These are phyloP conservation scores for Rhinatrema bivittatum DNA, from an alignment of 2,797 vertebrate species.

Conservation along the genomic window DNA sequence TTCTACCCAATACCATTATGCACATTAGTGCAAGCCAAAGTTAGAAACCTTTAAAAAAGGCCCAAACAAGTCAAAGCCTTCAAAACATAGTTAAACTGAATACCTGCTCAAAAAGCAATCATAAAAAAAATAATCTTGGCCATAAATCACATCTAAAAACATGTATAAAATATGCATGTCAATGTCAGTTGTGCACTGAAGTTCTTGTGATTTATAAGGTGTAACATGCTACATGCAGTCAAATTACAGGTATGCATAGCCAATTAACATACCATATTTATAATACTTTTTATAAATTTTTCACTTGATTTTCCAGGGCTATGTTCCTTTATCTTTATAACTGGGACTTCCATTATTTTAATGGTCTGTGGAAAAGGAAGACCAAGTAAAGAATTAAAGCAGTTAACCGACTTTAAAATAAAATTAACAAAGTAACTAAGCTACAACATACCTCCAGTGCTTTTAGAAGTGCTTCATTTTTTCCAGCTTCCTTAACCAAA, in stretches of 20 bases:
- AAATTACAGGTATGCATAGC: conserved; percentile 31
- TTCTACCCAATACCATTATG: too few species aligned
- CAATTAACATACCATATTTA: conserved; percentile 85
- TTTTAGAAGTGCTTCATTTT: conserved; percentile 65
- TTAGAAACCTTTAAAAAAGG: too few species aligned
- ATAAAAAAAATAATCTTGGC: too few species aligned
- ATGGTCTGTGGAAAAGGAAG: conserved; percentile 78
- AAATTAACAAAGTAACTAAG: not conserved
- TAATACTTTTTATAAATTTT: conserved; percentile 93
- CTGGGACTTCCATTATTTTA: conserved; percentile 93
- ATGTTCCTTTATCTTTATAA: conserved; percentile 93
- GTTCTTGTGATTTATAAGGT: conserved; percentile 22
- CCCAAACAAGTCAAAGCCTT: too few species aligned
- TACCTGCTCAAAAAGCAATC: too few species aligned
- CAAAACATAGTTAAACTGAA: too few species aligned
- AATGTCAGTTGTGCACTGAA: conserved; percentile 3
- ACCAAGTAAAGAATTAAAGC: conserved; percentile 38
- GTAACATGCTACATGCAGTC: conserved; percentile 55
- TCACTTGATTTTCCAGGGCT: conserved; percentile 74
- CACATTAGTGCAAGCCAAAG: too few species aligned
- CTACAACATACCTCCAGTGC: conserved; percentile 74
- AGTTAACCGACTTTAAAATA: conserved; percentile 9
- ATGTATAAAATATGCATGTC: not conserved
- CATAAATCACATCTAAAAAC: not conserved
- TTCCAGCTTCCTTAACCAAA: conserved; percentile 76